phyloP scores from a whole-genome alignment of 1,140 invertebrate genomes.

The Lepidotrigona ventralis region DNA sequence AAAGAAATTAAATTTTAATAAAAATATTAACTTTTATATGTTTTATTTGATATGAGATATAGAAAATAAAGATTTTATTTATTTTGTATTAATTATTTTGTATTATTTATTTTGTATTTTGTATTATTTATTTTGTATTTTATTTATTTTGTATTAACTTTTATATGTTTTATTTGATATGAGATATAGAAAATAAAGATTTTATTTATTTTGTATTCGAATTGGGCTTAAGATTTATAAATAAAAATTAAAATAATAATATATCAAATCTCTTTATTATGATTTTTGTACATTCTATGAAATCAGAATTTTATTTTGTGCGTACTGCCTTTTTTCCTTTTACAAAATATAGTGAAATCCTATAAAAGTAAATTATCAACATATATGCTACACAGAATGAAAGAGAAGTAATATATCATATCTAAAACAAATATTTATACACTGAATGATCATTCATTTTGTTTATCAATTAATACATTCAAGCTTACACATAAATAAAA shows the following conservation, averaged over 20 bases:
- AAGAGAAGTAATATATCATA: not conserved
- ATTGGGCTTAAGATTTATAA: not conserved
- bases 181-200: not conserved
- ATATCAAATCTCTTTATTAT: slow-evolving; percentile 12
- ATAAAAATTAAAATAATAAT: slow-evolving; percentile 18
- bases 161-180: not conserved
- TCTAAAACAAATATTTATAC: slow-evolving; percentile 12
- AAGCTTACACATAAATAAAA: slow-evolving; percentile 50
- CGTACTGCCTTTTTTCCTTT: not conserved
- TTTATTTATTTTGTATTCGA: not conserved
- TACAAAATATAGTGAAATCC: slow-evolving; percentile 1
- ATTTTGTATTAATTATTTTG: not conserved
- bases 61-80: not conserved
- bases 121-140: too few relatives aligned
- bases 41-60: not conserved
- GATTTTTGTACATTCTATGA: not conserved
- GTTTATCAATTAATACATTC: slow-evolving; percentile 33
- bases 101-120: too few relatives aligned
- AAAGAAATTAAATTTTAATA: not conserved
- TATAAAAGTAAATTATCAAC: slow-evolving; percentile 8
- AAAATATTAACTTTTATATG: not conserved
- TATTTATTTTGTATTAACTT: too few relatives aligned
- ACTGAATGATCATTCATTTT: slow-evolving; percentile 33
- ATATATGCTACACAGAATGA: slow-evolving; percentile 5
- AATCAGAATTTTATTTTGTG: slow-evolving; percentile 32